phyloP scores from a whole-genome alignment of 1,140 invertebrate species.

The Acromyrmex heyeri region DNA sequence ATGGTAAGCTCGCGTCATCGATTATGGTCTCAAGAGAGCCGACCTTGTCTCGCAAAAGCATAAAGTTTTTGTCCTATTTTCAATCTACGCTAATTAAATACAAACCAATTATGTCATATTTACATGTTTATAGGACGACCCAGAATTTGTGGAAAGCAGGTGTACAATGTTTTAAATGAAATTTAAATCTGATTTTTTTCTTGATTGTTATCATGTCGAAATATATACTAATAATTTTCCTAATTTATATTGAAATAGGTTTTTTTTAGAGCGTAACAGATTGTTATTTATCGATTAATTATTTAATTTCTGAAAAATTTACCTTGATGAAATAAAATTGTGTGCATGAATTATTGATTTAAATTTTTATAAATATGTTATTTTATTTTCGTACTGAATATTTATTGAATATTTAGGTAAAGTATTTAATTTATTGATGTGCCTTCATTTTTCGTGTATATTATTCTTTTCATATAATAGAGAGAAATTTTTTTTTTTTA shows the following conservation, averaged over 20 bases:
- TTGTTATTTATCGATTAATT: background rate
- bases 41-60: slow-evolving; percentile 2
- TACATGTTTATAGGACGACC: background rate
- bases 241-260: background rate
- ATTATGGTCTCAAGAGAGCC: slow-evolving; percentile 23
- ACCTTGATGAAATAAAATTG: background rate
- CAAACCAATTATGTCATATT: background rate
- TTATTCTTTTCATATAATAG: background rate
- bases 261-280: background rate
- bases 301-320: background rate
- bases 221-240: background rate
- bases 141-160: background rate
- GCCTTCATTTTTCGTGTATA: background rate
- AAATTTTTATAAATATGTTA: background rate
- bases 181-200: background rate
- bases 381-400: background rate
- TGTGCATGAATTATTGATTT: too few relatives aligned
- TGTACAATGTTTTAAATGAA: background rate
- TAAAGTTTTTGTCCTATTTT: slow-evolving; percentile 5
- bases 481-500: background rate
- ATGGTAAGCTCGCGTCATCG: slow-evolving; percentile 89
- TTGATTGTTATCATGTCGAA: background rate
- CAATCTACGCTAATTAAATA: background rate
- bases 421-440: slow-evolving; percentile 4
- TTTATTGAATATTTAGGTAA: background rate